Evolutionary conservation across 1,140 invertebrate species (phyloP), one percentile per base, ranked within the genome.

Genomic region (Mylabris phalerata): DNA sequence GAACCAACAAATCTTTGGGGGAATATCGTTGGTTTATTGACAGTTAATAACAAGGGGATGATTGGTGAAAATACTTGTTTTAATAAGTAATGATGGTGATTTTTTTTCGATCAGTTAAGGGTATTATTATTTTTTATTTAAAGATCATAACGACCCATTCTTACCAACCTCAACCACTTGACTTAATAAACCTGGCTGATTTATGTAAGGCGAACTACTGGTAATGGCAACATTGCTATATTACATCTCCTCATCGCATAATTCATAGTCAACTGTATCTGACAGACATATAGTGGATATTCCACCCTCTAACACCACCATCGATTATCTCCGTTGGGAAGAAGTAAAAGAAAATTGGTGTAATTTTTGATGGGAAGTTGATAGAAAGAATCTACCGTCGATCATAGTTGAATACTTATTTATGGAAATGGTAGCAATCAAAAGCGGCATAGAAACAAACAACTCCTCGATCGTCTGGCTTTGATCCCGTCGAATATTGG

Each of bases 391-490:
- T 5, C 32, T 1, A 19, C 19, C 19, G 19, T 1, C 19, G 19
- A 19, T 19, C 19, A 19, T 19, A 19, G 19, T 32, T 32, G 32
- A 32, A 32, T 32, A 19, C 32, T 32, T 32, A 32, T 32, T 32
- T 32, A 32, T 32, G 4, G 32, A 32, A 54, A 54, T 55, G 46
- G 49, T 25, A 48, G 41, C 42, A 40, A 52, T 55, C 52, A 40
- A 47, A 27, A 32, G 32, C 13, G n/a, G 49, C 38, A 44, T 24
- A 39, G 51, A 60, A 50, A 60, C 51, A 52, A 60, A 55, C 59
- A 60, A 60, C 47, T 60, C 50, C 55, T 60, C 59, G 59, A 43
- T 48, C 24, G 32, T 47, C 59, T 60, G 55, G 55, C 45, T 43
- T 44, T 55, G 59, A 55, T 45, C 50, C 51, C 38, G 55, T 60